Evolutionary conservation across 2,797 vertebrate species (phyloP), one percentile per base, ranked within the genome.

Genomic region (Anguilla anguilla): DNA sequence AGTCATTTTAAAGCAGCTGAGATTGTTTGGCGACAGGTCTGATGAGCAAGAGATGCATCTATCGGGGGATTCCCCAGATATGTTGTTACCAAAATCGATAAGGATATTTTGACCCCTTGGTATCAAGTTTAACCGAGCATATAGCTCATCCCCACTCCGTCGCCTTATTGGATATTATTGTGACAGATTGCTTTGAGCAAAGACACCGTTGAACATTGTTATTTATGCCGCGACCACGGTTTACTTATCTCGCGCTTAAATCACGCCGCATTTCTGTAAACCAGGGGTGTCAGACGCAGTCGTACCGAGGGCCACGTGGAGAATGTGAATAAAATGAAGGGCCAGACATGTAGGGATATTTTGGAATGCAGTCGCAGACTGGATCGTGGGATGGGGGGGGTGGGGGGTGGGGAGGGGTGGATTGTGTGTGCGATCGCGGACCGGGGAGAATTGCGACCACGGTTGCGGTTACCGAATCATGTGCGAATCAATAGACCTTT

Each of bases 141-240:
- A 51, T n/a, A n/a, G 79, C 11, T 51, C 43, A 51, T 49, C 22
- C 6, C 46, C 79, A n/a, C 17, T 25, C 22, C 17, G 2, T 82
- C 2, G 64, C 22, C 7, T 82, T n/a, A 82, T 82, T 82, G 19
- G 46, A 82, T 82, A 51, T 49, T 82, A 82, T 51, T 82, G 79
- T 82, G 79, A 51, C 43, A 82, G n/a, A 82, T 46, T 82, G 79
- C 43, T 82, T 82, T 31, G 46, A 10, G 28, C 79, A 25, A 82
- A 67, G 4, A 19, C 17, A 46, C 39, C 91, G 91, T 35, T 77
- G 77, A 91, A 89, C 90, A 86, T 91, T 87, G 89, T 89, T 93
- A 92, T 93, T 94, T 91, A 92, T 91, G 79, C 90, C 83, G 82
- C 88, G 90, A 85, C 91, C 91, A 59, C 86, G 53, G 87, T 90